phyloP scores from a whole-genome alignment of 2,888 invertebrate species.

The Polyploca ridens region DNA sequence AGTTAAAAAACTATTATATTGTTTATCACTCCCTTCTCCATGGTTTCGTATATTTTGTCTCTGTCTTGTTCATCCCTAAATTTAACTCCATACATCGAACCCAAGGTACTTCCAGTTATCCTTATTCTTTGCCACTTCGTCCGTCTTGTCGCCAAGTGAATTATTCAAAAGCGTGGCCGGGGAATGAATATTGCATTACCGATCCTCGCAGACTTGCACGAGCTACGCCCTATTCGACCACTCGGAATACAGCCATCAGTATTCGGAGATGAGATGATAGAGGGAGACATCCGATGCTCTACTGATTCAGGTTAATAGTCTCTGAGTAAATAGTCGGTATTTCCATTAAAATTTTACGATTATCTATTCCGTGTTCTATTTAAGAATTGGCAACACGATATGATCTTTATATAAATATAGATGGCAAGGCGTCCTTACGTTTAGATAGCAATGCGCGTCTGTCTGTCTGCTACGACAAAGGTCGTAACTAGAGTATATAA shows the following conservation, averaged over 20 bases:
- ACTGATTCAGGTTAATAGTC: background rate
- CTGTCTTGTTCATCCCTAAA: too few species aligned
- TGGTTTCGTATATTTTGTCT: background rate
- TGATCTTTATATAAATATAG: too few species aligned
- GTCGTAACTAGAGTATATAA: too few species aligned
- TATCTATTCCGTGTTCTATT: background rate
- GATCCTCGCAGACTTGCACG: background rate
- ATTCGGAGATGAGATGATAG: too few species aligned
- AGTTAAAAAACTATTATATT: background rate
- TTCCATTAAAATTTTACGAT: background rate
- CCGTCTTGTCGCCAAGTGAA: conserved; percentile 17
- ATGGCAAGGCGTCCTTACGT: too few species aligned
- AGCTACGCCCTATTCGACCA: background rate
- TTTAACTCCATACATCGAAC: background rate
- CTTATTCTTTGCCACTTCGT: background rate
- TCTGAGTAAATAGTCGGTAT: background rate
- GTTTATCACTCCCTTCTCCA: too few species aligned
- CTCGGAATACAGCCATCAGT: background rate
- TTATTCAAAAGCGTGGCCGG: conserved; percentile 28
- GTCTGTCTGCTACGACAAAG: too few species aligned
- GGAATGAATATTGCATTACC: conserved; percentile 30
- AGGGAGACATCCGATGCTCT: background rate
- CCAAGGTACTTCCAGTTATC: background rate
- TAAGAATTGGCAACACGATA: background rate
- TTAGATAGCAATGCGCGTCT: too few species aligned